Evolutionary conservation across 2,113 vertebrate genomes (phyloP).

Genomic region (Phalacrocorax carbo): DNA sequence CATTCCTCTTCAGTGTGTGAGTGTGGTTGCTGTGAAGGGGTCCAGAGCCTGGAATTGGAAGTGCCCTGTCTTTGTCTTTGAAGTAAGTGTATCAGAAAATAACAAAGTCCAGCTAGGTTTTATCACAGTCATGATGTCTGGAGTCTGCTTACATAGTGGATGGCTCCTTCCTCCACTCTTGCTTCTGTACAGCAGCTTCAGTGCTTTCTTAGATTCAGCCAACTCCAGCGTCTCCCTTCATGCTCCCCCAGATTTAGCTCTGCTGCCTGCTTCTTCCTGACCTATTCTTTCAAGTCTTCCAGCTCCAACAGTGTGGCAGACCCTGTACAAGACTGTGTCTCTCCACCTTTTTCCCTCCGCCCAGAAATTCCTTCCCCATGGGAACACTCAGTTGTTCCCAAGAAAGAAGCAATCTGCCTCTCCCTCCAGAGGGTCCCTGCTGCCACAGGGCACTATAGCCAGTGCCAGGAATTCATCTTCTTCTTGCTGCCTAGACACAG

Average conservation of each 20-base stretch:
- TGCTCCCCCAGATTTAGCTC: neutral
- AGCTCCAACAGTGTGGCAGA: neutral
- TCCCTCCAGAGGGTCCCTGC: neutral
- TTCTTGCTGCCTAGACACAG: neutral
- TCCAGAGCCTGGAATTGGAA: neutral
- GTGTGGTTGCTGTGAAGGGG: neutral
- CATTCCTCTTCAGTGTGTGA: neutral
- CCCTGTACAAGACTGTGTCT: neutral
- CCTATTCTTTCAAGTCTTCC: neutral
- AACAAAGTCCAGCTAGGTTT: neutral
- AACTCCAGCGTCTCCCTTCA: accelerated
- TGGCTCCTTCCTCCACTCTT: neutral
- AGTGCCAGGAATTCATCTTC: neutral
- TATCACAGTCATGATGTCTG: neutral
- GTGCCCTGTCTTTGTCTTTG: neutral
- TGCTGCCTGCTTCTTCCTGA: neutral
- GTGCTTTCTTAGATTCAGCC: neutral
- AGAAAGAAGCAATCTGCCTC: neutral
- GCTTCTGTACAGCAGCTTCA: neutral
- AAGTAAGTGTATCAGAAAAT: neutral
- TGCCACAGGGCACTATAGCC: neutral
- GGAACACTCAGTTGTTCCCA: neutral
- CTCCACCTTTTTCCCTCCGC: neutral
- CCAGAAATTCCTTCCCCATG: neutral
- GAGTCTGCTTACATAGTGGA: neutral